Base-by-base conservation (phyloP, 2,888 invertebrate genomes). In the Papilio gigon region DNA sequence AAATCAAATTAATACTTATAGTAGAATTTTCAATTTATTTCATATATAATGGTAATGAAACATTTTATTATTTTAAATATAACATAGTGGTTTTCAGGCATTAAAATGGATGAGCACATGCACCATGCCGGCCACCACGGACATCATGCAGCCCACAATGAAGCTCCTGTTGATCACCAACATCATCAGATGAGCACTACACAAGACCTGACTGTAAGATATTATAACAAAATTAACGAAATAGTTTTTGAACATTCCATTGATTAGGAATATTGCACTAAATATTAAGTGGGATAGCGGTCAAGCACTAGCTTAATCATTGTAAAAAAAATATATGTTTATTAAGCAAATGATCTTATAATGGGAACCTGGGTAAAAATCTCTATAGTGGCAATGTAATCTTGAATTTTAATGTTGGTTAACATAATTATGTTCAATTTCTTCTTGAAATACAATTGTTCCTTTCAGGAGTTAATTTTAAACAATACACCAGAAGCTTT, bases 41-140 rank as follows among this genome's bases (percentile, higher is more conserved):
- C n/a, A n/a, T n/a, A n/a, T n/a, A n/a, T n/a, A n/a, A n/a, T n/a
- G n/a, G n/a, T n/a, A n/a, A n/a, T n/a, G n/a, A n/a, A n/a, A n/a
- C n/a, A n/a, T n/a, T 53, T n/a, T 27, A 3, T 14, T 25, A 53
- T 4, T 9, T 12, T 1, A 1, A 47, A 53, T 25, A 22, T 9
- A 6, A 30, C 9, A 17, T 30, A 30, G 79, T 80, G 53, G 61
- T 67, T 74, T 71, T 25, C 71, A 80, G 79, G 71, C 50, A 67
- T 50, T 76, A 76, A 65, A 47, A 74, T 75, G 75, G 75, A 72
- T 73, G 70, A 78, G 73, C 74, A 73, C 53, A 80, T 83, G 82
- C 80, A 78, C 60, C 83, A 84, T 72, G 71, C 77, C 47, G 74
- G 79, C 59, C 81, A 82, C 75, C 79, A 80, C 67, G 74, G 67